Base-by-base conservation (phyloP, 2,888 invertebrate genomes). In the Lasius fuliginosus region DNA sequence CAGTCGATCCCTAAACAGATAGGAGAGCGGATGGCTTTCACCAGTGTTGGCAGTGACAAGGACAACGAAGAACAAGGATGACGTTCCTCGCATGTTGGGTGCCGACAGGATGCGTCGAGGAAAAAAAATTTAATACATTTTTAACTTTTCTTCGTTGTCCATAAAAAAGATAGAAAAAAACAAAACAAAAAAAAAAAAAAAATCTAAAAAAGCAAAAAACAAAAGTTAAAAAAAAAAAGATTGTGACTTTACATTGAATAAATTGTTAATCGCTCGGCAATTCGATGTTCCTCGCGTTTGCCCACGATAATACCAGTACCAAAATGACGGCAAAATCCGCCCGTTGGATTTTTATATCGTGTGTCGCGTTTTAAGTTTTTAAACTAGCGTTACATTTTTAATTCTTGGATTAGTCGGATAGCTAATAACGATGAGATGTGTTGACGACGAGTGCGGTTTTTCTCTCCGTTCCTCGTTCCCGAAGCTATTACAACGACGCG, bases 371-470 rank as follows among this genome's bases (percentile, higher is more conserved):
- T 58, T 23, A 58, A 23, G 58, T 58, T 58, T 58, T 58, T 58
- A 58, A 23, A 58, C 58, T 58, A 58, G 23, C 12, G 12, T 58
- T 58, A 58, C 8, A 23, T 23, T 58, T 58, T 58, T 58, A 58
- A 58, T 58, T 58, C 23, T 58, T 58, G 53, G 11, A 58, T 58
- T 23, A 58, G 58, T 58, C 58, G 23, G 12, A 23, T 58, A 58
- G 58, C n/a, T 53, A 53, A 53, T 53, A 53, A 53, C 18, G 49
- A 49, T 53, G 53, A n/a, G 49, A 18, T 53, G n/a, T 53, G n/a
- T 53, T 53, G 53, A 53, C 53, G 53, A 53, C n/a, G n/a, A 53
- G 53, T 53, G 53, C 53, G 53, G 53, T 53, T 53, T 53, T 53
- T 53, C 53, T 53, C n/a, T 53, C 53, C 53, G 53, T 53, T 53